These are phyloP conservation scores for Morbakka virulenta DNA, from an alignment of 30 jellyfish, hydroid and myxozoan species.

Conservation along the genomic window DNA sequence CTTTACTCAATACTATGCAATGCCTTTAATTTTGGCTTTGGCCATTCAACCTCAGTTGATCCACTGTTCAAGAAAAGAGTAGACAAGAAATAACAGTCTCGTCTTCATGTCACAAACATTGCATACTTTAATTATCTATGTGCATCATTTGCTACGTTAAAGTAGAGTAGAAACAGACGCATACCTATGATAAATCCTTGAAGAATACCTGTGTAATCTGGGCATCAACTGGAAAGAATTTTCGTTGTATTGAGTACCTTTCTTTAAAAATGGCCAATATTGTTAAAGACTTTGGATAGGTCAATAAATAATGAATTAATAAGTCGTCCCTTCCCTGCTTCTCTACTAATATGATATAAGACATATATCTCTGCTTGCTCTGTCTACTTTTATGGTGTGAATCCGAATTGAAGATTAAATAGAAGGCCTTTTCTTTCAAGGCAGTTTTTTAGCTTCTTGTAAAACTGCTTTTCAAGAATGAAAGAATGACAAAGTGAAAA, in stretches of 20 bases:
- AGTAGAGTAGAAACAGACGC: constrained; percentile 34
- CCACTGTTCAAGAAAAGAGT: too few relatives aligned
- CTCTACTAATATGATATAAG: too few relatives aligned
- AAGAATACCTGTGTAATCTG: constrained; percentile 47
- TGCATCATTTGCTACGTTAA: constrained; percentile 45
- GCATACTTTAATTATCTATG: constrained; percentile 23
- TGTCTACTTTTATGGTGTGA: too few relatives aligned
- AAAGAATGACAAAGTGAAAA: too few relatives aligned
- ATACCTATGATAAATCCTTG: constrained; percentile 65
- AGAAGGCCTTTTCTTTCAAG: constrained; percentile 47
- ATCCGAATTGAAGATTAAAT: constrained; percentile 48
- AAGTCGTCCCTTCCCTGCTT: constrained; percentile 23
- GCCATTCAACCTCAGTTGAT: too few relatives aligned
- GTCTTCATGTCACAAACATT: constrained; percentile 41
- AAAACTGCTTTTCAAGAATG: constrained; percentile 36
- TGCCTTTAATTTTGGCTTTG: too few relatives aligned
- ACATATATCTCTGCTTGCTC: too few relatives aligned
- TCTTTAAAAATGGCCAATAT: constrained; percentile 28
- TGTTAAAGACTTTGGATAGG: constrained; percentile 10
- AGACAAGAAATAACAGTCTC: constrained; percentile 62
- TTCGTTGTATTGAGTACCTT: constrained; percentile 36
- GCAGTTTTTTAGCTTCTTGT: constrained; percentile 53
- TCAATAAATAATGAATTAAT: constrained; percentile 22
- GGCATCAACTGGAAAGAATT: constrained; percentile 20
- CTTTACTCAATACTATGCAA: too few relatives aligned